phyloP scores from a whole-genome alignment of 2,888 invertebrate species.

The Oasisia sp. region DNA sequence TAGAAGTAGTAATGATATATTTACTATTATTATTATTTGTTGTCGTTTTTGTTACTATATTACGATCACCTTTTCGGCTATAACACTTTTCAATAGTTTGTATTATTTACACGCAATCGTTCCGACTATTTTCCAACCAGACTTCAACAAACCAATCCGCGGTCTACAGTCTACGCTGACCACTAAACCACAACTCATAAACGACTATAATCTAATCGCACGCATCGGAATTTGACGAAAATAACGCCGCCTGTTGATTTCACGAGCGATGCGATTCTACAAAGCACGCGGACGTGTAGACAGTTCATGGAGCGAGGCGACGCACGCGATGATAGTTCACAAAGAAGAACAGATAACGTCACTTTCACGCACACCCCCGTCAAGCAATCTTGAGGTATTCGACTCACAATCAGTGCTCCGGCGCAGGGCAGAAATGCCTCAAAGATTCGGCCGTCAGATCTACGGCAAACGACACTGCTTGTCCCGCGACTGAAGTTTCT shows the following conservation, averaged over 20 bases:
- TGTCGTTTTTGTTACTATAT: too few species aligned
- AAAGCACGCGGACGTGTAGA: slow-evolving; percentile 3
- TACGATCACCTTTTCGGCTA: too few species aligned
- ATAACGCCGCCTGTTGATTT: not conserved
- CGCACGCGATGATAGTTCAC: not conserved
- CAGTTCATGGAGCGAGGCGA: not conserved
- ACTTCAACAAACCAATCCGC: not conserved
- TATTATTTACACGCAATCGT: not conserved
- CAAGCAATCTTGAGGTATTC: too few species aligned
- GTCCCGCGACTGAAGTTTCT: not conserved
- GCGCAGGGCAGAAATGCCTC: not conserved
- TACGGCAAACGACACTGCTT: not conserved
- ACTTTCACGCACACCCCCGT: not conserved
- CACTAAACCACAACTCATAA: not conserved
- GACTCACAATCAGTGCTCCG: too few species aligned
- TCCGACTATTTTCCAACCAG: not conserved
- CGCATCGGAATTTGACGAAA: not conserved
- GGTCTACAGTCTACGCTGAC: not conserved
- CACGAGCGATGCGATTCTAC: not conserved
- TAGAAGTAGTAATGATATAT: too few species aligned
- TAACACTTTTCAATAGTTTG: not conserved
- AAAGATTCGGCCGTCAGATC: not conserved
- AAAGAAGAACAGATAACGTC: not conserved
- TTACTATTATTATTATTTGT: too few species aligned
- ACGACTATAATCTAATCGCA: not conserved